These are phyloP conservation scores for Oscheius sp. DNA, from an alignment of 2,888 invertebrate species.

Conservation along the genomic window DNA sequence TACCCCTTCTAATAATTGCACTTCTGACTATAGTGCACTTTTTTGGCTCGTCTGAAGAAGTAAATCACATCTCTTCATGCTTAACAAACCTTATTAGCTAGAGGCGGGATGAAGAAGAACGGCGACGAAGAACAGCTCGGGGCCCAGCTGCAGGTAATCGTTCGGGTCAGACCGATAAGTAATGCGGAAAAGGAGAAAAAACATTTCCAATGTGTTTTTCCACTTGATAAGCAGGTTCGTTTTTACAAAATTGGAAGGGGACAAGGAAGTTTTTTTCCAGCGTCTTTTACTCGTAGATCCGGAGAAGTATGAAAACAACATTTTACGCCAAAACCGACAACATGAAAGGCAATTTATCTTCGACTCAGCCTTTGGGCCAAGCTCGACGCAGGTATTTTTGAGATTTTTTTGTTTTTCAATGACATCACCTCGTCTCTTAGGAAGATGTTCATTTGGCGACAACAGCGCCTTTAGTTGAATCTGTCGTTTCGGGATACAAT, in stretches of 20 bases:
- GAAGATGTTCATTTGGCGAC: slow-evolving; percentile 87
- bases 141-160: slow-evolving; percentile 79
- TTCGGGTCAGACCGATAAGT: slow-evolving; percentile 86
- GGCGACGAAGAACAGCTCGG: neutral
- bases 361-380: slow-evolving; percentile 87
- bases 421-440: slow-evolving; percentile 69
- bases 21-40: slow-evolving; percentile 16
- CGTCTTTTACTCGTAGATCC: slow-evolving; percentile 79
- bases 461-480: slow-evolving; percentile 84
- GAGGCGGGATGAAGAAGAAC: slow-evolving; percentile 6
- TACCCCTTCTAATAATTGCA: slow-evolving; percentile 10
- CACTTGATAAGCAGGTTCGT: slow-evolving; percentile 81
- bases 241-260: neutral
- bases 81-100: slow-evolving; percentile 5
- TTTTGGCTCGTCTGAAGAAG: neutral
- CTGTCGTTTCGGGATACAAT: slow-evolving; percentile 86
- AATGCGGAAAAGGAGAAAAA: slow-evolving; percentile 77
- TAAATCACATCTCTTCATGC: neutral
- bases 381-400: slow-evolving; percentile 81
- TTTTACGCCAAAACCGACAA: slow-evolving; percentile 79
- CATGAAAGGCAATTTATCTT: slow-evolving; percentile 86
- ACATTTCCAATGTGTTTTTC: slow-evolving; percentile 80
- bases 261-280: slow-evolving; percentile 73
- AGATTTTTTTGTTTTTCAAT: neutral
- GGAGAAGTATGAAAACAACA: slow-evolving; percentile 75